Base-by-base conservation (phyloP, 2,888 invertebrate genomes). In the Leuctra nigra region DNA sequence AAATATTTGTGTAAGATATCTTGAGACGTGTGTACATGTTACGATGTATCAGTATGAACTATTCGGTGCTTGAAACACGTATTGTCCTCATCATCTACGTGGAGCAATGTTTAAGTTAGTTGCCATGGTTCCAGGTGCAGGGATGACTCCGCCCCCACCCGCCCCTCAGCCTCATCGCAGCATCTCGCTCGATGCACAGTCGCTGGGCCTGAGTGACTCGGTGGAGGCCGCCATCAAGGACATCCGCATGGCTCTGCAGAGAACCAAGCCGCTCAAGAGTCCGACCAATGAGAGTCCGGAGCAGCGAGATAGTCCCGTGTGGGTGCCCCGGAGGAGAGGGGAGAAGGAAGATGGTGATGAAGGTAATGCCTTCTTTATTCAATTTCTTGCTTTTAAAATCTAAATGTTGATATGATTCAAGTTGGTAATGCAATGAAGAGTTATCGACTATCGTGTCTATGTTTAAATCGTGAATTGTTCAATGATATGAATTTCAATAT, bases 191-290 rank as follows among this genome's bases (percentile, higher is more conserved):
- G 61, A 59, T 63, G 63, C 71, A 1, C 71, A 71, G 2, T 72
- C 72, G 0, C 70, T 71, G 25, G 67, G 70, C 25, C 70, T 70
- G 59, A 69, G 66, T 23, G 68, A 71, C n/a, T 62, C 68, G 65
- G 73, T 77, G 61, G 79, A 81, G 69, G 82, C 87, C 64, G 86
- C 87, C 36, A 83, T 89, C 66, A 87, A 87, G 68, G 91, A 91
- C 64, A 91, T 92, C 65, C 82, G 91, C 53, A 81, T 89, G 66
- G 86, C 84, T 61, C 73, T 89, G 62, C 90, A 82, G 73, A 81
- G 86, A 71, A 84, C 84, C 55, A 83, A 83, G 70, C 81, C 82
- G 24, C 73, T 79, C 14, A 77, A 79, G 62, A 73, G 73, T 23
- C 71, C 74, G 13, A 63, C 33, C 63, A 69, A 46, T 67, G 72